Conservation (phyloP, 2,888 invertebrate genomes). For the Chaetogeoica ovagalla region DNA sequence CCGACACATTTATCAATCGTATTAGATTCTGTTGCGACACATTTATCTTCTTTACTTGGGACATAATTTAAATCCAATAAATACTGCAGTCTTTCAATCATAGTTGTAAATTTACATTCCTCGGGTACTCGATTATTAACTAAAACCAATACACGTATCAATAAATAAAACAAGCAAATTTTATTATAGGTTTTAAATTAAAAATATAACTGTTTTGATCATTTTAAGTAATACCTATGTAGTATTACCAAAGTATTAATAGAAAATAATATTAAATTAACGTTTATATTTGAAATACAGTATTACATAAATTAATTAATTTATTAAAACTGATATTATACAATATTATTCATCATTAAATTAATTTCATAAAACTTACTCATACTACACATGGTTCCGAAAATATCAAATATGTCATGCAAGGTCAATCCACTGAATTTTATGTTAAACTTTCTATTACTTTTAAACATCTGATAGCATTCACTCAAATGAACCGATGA, state of each 20-base stretch:
- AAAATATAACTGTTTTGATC: not conserved
- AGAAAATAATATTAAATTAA: no score
- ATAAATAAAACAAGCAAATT: not conserved
- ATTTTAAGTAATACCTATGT: no score
- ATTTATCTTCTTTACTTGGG: slow-evolving; percentile 12
- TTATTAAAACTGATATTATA: no score
- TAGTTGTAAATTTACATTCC: slow-evolving; percentile 32
- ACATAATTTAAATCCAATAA: slow-evolving; percentile 14
- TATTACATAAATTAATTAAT: no score
- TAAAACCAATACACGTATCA: slow-evolving; percentile 19
- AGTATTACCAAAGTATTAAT: not conserved
- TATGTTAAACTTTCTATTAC: slow-evolving; percentile 33
- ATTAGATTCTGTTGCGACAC: slow-evolving; percentile 23
- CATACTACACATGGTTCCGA: slow-evolving; percentile 45
- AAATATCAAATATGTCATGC: slow-evolving; percentile 37
- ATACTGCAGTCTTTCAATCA: slow-evolving; percentile 30
- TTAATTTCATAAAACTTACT: slow-evolving; percentile 26
- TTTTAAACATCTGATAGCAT: slow-evolving; percentile 44
- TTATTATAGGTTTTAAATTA: not conserved
- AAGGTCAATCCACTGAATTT: slow-evolving; percentile 43
- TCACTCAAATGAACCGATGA: slow-evolving; percentile 43
- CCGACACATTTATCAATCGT: slow-evolving; percentile 24
- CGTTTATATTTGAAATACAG: no score
- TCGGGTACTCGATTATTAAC: slow-evolving; percentile 38
- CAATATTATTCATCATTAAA: no score